These are phyloP conservation scores for Drosophila takahashii DNA, from an alignment of 1,140 invertebrate genomes.

Conservation along the genomic window DNA sequence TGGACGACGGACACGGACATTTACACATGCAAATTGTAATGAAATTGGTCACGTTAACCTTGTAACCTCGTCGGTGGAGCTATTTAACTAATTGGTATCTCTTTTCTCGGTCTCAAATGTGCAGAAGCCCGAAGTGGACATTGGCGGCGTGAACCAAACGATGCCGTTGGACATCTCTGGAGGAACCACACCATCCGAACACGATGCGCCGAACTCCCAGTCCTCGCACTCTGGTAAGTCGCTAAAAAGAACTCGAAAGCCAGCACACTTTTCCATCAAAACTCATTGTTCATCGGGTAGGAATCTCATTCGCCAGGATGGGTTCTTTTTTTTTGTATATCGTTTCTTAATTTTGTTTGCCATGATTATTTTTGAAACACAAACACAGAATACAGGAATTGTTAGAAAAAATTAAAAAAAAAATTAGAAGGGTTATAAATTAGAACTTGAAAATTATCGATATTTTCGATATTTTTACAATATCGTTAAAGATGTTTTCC, in stretches of 20 bases:
- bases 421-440: background rate
- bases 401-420: background rate
- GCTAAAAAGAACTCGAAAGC: background rate
- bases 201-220: slow-evolving; percentile 83
- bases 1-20: slow-evolving; percentile 78
- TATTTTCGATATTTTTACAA: too few relatives aligned
- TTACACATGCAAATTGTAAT: slow-evolving; percentile 85
- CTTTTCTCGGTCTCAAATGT: slow-evolving; percentile 26
- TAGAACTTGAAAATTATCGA: too few relatives aligned
- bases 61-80: background rate
- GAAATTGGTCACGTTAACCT: slow-evolving; percentile 77
- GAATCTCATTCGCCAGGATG: slow-evolving; percentile 21
- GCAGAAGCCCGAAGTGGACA: slow-evolving; percentile 83
- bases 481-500: too few relatives aligned
- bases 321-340: slow-evolving; percentile 11
- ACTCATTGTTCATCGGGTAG: slow-evolving; percentile 44
- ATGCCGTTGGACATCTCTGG: slow-evolving; percentile 84
- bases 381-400: background rate
- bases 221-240: slow-evolving; percentile 83
- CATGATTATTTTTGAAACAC: slow-evolving; percentile 14
- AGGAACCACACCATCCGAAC: slow-evolving; percentile 82
- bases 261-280: slow-evolving; percentile 41
- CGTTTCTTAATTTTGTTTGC: slow-evolving; percentile 14
- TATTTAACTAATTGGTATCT: slow-evolving; percentile 40
- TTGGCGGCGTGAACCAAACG: slow-evolving; percentile 80